Evolutionary conservation across 30 jellyfish, hydroid and myxozoan species (phyloP).

Genomic region (Aurelia sp.): DNA sequence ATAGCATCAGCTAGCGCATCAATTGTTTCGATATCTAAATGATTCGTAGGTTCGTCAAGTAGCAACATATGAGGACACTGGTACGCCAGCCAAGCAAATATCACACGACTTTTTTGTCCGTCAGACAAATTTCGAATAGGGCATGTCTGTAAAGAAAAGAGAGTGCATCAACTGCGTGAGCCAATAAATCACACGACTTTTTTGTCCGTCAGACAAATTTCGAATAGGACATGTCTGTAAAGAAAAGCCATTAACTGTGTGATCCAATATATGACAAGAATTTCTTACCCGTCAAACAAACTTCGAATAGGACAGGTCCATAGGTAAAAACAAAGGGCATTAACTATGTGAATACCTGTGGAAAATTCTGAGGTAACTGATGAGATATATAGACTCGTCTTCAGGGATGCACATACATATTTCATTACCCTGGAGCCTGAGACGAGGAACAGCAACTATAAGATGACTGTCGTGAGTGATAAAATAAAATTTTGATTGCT

Average conservation of each 20-base stretch:
- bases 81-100: constrained; percentile 94
- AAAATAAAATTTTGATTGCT: no score
- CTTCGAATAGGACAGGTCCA: constrained; percentile 89
- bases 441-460: no score
- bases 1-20: constrained; percentile 99
- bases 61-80: constrained; percentile 97
- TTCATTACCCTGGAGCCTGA: no score
- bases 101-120: constrained; percentile 98
- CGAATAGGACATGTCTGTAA: constrained; percentile 90
- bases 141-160: constrained; percentile 66
- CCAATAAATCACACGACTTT: constrained; percentile 83
- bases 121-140: constrained; percentile 94
- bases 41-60: constrained; percentile 99
- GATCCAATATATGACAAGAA: constrained; percentile 70
- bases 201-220: constrained; percentile 94
- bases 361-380: no score
- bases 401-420: no score
- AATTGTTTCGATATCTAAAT: constrained; percentile 98
- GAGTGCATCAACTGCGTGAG: not conserved
- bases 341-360: no score
- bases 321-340: not conserved
- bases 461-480: no score
- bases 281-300: constrained; percentile 95
- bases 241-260: not conserved
- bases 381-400: no score